Conservation (phyloP, 1,140 invertebrate genomes). For the Littorina saxatilis region DNA sequence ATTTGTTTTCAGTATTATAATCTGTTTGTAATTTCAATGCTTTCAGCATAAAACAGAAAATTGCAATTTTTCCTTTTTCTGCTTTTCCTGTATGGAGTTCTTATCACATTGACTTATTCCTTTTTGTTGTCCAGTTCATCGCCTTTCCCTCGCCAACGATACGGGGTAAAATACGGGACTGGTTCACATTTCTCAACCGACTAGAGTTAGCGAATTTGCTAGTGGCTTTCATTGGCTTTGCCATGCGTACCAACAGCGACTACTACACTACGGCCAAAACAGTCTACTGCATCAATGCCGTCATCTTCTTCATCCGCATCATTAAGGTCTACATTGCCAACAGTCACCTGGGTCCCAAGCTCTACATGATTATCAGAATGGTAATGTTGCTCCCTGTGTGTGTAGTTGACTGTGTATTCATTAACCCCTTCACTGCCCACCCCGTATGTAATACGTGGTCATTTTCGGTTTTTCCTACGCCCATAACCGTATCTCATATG, state of each 20-base stretch:
- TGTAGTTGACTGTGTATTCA: no score
- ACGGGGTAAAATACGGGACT: slow-evolving; percentile 62
- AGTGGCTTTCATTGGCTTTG: slow-evolving; percentile 64
- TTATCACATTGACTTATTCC: no score
- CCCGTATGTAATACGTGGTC: no score
- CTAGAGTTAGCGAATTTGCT: slow-evolving; percentile 65
- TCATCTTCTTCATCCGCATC: slow-evolving; percentile 71
- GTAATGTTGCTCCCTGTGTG: no score
- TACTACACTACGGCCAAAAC: slow-evolving; percentile 57
- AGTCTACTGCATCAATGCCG: slow-evolving; percentile 66
- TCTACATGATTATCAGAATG: slow-evolving; percentile 77
- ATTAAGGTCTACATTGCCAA: slow-evolving; percentile 69
- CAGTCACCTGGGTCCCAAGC: slow-evolving; percentile 75
- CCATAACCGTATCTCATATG: no score
- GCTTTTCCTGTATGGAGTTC: no score
- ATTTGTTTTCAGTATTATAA: no score
- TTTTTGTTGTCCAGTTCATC: slow-evolving; percentile 55
- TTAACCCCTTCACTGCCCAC: no score
- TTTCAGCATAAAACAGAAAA: no score
- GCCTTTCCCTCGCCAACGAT: slow-evolving; percentile 63
- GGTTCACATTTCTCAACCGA: slow-evolving; percentile 66
- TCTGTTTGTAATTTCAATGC: background rate
- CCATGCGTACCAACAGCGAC: slow-evolving; percentile 45
- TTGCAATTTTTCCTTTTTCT: no score
- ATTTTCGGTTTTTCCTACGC: no score